Percentiles rank a stretch among this genome's conserved stretches.
Evolutionary conservation across 2,888 invertebrate genomes (phyloP).

Genomic region (Harpalus rufipes): DNA sequence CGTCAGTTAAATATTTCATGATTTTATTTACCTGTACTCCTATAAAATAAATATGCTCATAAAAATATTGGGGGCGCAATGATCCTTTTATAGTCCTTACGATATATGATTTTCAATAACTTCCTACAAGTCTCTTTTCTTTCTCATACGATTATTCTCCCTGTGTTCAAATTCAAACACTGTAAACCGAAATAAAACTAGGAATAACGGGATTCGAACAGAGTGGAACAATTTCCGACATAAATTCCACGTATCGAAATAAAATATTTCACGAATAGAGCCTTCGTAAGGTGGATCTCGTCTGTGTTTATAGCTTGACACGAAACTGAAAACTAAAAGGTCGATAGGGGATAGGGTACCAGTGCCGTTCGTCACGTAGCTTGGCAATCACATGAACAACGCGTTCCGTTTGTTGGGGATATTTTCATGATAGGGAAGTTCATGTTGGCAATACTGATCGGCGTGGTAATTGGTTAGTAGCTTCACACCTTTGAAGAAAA

Average conservation of each 20-base stretch:
- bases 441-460: slow-evolving; percentile 43
- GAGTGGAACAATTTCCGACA: slow-evolving; percentile 47
- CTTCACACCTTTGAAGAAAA: neutral
- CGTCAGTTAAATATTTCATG: no score
- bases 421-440: slow-evolving; percentile 37
- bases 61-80: no score
- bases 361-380: slow-evolving; percentile 43
- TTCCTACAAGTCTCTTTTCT: no score
- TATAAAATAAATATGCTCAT: no score
- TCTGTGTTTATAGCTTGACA: slow-evolving; percentile 51
- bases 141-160: neutral
- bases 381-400: neutral
- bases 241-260: slow-evolving; percentile 54
- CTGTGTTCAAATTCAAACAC: neutral
- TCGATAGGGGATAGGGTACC: slow-evolving; percentile 32
- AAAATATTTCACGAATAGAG: slow-evolving; percentile 47
- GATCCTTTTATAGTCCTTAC: no score
- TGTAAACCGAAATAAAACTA: slow-evolving; percentile 38
- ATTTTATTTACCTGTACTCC: no score
- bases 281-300: slow-evolving; percentile 18
- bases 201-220: neutral
- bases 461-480: slow-evolving; percentile 26
- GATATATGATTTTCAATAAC: no score
- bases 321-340: slow-evolving; percentile 56
- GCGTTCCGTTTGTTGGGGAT: slow-evolving; percentile 38